Percentiles rank a stretch among this genome's conserved stretches.
Conservation (phyloP, 1,140 invertebrate genomes). For the Melipona quadrifasciata region DNA sequence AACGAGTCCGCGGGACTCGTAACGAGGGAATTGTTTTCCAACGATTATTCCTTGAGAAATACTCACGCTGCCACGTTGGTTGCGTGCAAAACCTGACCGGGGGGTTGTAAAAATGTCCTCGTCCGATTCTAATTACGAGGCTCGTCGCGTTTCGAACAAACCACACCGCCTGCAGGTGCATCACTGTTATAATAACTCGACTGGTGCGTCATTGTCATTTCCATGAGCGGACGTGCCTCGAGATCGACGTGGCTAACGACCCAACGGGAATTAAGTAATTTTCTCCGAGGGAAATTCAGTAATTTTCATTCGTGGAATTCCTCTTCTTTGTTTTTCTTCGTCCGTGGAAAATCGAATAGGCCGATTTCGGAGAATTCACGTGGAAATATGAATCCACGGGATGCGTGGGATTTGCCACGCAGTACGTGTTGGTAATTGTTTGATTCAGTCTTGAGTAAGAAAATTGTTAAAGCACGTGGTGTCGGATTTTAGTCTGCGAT, state of each 20-base stretch:
- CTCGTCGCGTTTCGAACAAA: not conserved
- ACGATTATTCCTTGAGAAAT: slow-evolving; percentile 47
- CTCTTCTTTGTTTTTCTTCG: not conserved
- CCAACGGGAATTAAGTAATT: slow-evolving; percentile 26
- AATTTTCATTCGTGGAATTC: not conserved
- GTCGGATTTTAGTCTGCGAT: not conserved
- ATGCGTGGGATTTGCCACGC: not conserved
- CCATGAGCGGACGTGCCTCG: too few relatives aligned
- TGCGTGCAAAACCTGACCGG: slow-evolving; percentile 8
- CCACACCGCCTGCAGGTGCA: not conserved
- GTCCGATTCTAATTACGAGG: slow-evolving; percentile 34
- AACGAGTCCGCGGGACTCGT: not conserved
- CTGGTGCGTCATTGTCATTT: not conserved
- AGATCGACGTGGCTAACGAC: not conserved
- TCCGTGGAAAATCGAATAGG: not conserved
- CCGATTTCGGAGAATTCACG: not conserved
- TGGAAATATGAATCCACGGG: not conserved
- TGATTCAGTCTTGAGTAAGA: not conserved
- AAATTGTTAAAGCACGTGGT: not conserved
- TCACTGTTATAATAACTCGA: not conserved
- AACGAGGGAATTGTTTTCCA: slow-evolving; percentile 44
- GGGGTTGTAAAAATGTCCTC: slow-evolving; percentile 27
- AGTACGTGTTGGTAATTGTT: not conserved
- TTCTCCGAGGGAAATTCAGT: too few relatives aligned
- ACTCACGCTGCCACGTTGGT: not conserved